A percentile compares a stretch with the other conserved stretches of the same genome.
Conservation (phyloP, 2,888 invertebrate genomes). For the Xanthia togata region DNA sequence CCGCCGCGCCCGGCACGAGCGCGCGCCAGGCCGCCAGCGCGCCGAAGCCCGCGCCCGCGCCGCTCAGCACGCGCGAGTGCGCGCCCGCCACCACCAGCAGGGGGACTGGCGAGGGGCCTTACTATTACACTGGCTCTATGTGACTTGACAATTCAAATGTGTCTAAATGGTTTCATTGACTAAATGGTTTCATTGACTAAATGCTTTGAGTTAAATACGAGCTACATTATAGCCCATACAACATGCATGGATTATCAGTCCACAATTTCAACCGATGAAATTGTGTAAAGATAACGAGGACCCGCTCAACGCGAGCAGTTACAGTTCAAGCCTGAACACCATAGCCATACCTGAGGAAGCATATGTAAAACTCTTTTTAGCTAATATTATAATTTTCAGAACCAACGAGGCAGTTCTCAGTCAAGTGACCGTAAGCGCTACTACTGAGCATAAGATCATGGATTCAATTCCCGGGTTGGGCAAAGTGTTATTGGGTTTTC, state of each 20-base stretch:
- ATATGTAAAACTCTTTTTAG: too few relatives aligned
- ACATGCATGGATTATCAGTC: too few relatives aligned
- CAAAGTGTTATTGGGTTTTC: too few relatives aligned
- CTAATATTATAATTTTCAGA: too few relatives aligned
- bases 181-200: too few relatives aligned
- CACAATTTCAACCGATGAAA: neutral
- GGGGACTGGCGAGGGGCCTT: conserved; percentile 92
- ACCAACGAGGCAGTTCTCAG: too few relatives aligned
- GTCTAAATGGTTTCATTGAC: too few relatives aligned
- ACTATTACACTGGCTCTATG: neutral
- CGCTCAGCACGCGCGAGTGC: conserved; percentile 86
- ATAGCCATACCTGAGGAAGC: neutral
- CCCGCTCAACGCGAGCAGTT: neutral
- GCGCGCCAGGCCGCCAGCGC: conserved; percentile 90
- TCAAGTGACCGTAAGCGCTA: too few relatives aligned
- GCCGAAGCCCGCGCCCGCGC: conserved; percentile 67
- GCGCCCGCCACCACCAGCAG: conserved; percentile 92
- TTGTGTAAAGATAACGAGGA: neutral
- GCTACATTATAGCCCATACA: neutral
- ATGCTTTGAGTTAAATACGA: neutral
- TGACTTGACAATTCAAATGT: neutral
- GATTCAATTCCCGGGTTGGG: too few relatives aligned
- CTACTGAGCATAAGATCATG: too few relatives aligned
- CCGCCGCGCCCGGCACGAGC: conserved; percentile 88
- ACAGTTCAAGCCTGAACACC: neutral